A percentile compares a stretch with the other conserved stretches of the same genome.
phyloP scores from a whole-genome alignment of 2,888 invertebrate genomes.

The Dolichopus griseipennis region DNA sequence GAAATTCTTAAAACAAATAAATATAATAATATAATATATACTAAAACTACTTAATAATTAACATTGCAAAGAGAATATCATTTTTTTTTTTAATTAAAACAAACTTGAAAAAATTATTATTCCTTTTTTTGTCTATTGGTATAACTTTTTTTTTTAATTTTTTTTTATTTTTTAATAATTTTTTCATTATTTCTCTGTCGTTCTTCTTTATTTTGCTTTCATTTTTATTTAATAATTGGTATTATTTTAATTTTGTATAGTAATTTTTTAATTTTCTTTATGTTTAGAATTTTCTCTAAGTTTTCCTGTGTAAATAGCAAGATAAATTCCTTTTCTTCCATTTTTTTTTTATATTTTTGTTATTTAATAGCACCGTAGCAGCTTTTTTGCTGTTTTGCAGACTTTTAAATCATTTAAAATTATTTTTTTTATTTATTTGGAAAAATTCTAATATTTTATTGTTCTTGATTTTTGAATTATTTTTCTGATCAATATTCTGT shows the following conservation, averaged over 20 bases:
- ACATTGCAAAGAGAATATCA: conserved; percentile 5
- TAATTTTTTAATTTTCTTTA: too few species aligned
- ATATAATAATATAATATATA: conserved; percentile 19
- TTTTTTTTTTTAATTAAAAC: neutral
- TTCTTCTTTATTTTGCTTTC: too few species aligned
- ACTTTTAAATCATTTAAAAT: neutral
- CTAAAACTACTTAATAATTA: conserved; percentile 12
- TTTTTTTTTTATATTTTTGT: neutral
- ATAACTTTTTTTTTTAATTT: too few species aligned
- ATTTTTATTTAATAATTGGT: too few species aligned
- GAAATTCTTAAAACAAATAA: conserved; percentile 23
- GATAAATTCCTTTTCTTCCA: neutral
- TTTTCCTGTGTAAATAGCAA: neutral
- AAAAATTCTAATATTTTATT: neutral
- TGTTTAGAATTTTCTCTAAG: too few species aligned
- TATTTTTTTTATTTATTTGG: too few species aligned
- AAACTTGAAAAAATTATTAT: neutral
- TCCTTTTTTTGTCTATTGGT: too few species aligned
- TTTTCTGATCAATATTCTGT: neutral
- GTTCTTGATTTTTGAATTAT: neutral
- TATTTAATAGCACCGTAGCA: neutral
- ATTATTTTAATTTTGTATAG: too few species aligned
- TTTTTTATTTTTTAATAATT: too few species aligned
- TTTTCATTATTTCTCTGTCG: too few species aligned
- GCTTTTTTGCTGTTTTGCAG: neutral